phyloP scores from a whole-genome alignment of 1,140 invertebrate species.

The Lasaia peninsularis region DNA sequence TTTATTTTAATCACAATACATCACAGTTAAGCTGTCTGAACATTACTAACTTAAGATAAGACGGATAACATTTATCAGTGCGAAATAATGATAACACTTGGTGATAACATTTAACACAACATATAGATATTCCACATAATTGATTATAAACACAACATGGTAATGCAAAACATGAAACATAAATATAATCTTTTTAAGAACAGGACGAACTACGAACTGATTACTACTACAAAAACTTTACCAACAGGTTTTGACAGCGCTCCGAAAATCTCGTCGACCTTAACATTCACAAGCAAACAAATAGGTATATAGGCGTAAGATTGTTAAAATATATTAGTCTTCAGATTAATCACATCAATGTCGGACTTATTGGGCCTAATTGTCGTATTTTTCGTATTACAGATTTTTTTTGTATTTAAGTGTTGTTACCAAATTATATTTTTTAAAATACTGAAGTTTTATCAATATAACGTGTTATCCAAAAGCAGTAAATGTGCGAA shows the following conservation, averaged over 20 bases:
- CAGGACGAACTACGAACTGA: constrained; percentile 36
- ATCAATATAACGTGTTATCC: too few species aligned
- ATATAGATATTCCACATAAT: constrained; percentile 16
- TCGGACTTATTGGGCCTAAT: too few species aligned
- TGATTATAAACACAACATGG: not conserved
- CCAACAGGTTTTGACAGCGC: constrained; percentile 36
- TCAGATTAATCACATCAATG: not conserved
- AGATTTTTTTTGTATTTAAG: too few species aligned
- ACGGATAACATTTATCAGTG: constrained; percentile 47
- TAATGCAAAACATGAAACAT: not conserved
- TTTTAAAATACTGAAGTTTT: too few species aligned
- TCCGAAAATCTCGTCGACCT: constrained; percentile 32
- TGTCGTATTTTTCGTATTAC: too few species aligned
- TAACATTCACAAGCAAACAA: constrained; percentile 28
- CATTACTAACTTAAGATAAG: constrained; percentile 42
- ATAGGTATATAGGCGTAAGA: constrained; percentile 15
- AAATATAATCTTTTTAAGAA: not conserved
- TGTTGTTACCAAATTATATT: too few species aligned
- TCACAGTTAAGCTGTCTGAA: constrained; percentile 32
- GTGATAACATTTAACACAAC: constrained; percentile 33
- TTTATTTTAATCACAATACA: constrained; percentile 33
- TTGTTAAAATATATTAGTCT: not conserved
- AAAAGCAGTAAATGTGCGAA: too few species aligned
- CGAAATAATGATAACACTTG: constrained; percentile 43
- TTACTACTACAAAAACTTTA: constrained; percentile 59